Evolutionary conservation across 2,888 invertebrate species (phyloP).

Genomic region (Ecdyonurus torrentis): DNA sequence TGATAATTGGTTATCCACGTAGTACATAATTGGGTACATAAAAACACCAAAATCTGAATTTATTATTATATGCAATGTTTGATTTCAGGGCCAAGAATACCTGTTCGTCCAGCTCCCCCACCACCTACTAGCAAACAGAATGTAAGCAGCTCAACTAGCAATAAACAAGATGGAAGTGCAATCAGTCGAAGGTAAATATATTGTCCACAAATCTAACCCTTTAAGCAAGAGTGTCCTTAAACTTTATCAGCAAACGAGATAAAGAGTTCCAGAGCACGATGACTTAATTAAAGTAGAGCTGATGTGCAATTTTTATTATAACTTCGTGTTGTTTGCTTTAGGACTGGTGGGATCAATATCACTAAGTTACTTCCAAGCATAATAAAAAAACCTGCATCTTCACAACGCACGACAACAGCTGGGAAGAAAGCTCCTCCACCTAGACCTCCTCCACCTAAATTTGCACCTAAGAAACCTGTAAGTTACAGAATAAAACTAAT

Average conservation of each 20-base stretch:
- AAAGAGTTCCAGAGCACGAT: too few relatives aligned
- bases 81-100: not conserved
- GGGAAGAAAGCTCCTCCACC: not conserved
- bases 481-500: too few relatives aligned
- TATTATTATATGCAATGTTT: too few relatives aligned
- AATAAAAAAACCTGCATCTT: not conserved
- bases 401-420: not conserved
- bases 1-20: too few relatives aligned
- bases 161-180: not conserved
- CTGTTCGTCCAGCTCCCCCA: not conserved
- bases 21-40: too few relatives aligned
- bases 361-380: not conserved
- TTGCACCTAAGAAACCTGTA: not conserved
- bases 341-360: not conserved
- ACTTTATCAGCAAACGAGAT: too few relatives aligned
- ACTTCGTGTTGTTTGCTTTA: not conserved
- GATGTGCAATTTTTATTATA: not conserved
- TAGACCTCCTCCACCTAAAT: not conserved
- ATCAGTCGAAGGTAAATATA: not conserved
- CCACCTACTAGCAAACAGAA: not conserved
- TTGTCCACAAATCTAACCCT: not conserved
- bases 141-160: too few relatives aligned
- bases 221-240: not conserved
- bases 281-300: not conserved
- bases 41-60: too few relatives aligned